Evolutionary conservation across 1,140 invertebrate species (phyloP), one percentile per base, ranked within the genome.

Genomic region (Triops cancriformis): DNA sequence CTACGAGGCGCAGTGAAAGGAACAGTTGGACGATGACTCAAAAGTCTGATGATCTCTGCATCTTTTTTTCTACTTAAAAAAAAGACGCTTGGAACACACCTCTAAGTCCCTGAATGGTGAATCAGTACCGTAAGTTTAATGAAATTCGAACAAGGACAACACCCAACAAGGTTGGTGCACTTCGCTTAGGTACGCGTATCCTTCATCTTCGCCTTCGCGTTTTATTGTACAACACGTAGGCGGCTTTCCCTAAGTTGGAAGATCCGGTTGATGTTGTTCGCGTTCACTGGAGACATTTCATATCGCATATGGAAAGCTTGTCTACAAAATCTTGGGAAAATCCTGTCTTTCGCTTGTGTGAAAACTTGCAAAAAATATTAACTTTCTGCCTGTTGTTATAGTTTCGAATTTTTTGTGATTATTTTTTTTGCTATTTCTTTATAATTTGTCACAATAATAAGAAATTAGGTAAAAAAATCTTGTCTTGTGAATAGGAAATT

Each of bases 131-230:
- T 18, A 64, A 64, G 51, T 37, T 37, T 37, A 37, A 37, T 37
- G 31, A 37, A 37, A 37, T 37, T 37, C 31, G 31, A 37, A 37
- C 31, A 37, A 37, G 31, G 31, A 3, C 51, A 64, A 64, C 51
- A 64, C 51, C 51, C 51, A 64, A 37, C 31, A 37, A 64, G 51
- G 51, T 64, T 64, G 51, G 51, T 64, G 51, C 23, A 64, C 51
- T 64, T 10, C 51, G 51, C 31, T 37, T 37, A 37, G 31, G 31
- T 37, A 37, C 31, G 2, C 31, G 31, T 37, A 37, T 37, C 31
- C 31, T 37, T 37, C 31, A 37, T 37, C 31, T 37, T 37, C 31
- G 31, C 31, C 31, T 37, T 37, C 31, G 31, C 2, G 7, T 37
- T 37, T 37, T 37, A 37, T n/a, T n/a, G 11, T 12, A 45, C 14